Percentiles rank a stretch among this genome's conserved stretches.
These are phyloP conservation scores for Phycodurus eques DNA, from an alignment of 2,113 vertebrate species.

Conservation along the genomic window DNA sequence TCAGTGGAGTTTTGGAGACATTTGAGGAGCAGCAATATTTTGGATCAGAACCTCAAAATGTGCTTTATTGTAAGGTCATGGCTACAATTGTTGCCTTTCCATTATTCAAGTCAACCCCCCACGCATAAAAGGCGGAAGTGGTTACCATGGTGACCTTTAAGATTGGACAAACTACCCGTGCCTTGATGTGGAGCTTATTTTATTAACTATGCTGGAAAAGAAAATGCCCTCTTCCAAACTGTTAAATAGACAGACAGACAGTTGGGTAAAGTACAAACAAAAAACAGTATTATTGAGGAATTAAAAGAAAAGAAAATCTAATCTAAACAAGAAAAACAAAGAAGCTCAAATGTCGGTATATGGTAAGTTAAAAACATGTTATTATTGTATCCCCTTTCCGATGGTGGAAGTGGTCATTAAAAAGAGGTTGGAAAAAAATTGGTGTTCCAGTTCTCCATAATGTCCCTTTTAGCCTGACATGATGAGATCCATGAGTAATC, in stretches of 20 bases:
- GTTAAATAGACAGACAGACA: too few relatives aligned
- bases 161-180: too few relatives aligned
- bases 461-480: conserved; percentile 18
- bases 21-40: not conserved
- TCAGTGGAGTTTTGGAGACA: not conserved
- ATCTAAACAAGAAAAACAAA: not conserved
- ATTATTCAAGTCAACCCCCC: not conserved
- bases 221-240: too few relatives aligned
- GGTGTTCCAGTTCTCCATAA: not conserved
- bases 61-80: conserved; percentile 21
- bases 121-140: too few relatives aligned
- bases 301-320: not conserved
- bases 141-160: too few relatives aligned
- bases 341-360: too few relatives aligned
- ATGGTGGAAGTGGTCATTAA: too few relatives aligned
- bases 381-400: not conserved
- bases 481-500: conserved; percentile 29
- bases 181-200: too few relatives aligned
- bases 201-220: too few relatives aligned
- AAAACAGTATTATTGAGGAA: not conserved
- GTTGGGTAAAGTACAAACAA: not conserved
- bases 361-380: not conserved
- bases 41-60: not conserved
- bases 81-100: conserved; percentile 3
- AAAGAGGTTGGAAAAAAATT: not conserved